Evolutionary conservation across 2,797 vertebrate species (phyloP).

Genomic region (Acrossocheilus wenchowensis): DNA sequence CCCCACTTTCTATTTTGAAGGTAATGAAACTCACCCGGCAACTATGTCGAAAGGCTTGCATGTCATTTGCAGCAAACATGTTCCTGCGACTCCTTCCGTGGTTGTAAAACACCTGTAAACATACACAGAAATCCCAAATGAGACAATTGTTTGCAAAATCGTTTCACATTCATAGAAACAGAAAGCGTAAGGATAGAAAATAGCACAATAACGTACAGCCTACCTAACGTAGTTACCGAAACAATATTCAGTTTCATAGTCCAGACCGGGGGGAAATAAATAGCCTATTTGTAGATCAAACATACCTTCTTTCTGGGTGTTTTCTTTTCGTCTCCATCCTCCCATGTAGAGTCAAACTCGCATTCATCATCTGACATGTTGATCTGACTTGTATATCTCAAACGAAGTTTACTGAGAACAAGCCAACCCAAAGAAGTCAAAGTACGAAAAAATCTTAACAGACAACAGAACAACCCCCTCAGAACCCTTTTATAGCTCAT

Average conservation of each 20-base stretch:
- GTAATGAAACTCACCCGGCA: slow-evolving; percentile 79
- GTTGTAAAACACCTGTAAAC: neutral
- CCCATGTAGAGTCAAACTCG: slow-evolving; percentile 85
- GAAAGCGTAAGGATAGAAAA: neutral
- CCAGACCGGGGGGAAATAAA: fast-evolving
- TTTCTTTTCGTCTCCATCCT: slow-evolving; percentile 5
- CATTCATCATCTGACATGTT: slow-evolving; percentile 62
- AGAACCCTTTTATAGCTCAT: neutral
- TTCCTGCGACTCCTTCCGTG: slow-evolving; percentile 65
- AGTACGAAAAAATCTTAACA: neutral
- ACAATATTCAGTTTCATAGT: neutral
- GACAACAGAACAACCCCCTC: neutral
- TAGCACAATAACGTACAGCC: neutral
- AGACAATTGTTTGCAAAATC: neutral
- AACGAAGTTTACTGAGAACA: neutral
- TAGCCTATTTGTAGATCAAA: neutral
- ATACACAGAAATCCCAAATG: neutral
- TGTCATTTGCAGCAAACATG: slow-evolving; percentile 80
- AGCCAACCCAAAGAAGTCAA: too few relatives aligned
- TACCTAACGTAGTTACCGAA: neutral
- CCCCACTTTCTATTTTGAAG: neutral
- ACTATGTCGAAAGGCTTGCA: slow-evolving; percentile 82
- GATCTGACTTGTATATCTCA: neutral
- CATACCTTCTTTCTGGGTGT: neutral
- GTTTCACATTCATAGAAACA: neutral